Evolutionary conservation across 2,113 vertebrate genomes (phyloP).

Genomic region (Syrrhaptes paradoxus): DNA sequence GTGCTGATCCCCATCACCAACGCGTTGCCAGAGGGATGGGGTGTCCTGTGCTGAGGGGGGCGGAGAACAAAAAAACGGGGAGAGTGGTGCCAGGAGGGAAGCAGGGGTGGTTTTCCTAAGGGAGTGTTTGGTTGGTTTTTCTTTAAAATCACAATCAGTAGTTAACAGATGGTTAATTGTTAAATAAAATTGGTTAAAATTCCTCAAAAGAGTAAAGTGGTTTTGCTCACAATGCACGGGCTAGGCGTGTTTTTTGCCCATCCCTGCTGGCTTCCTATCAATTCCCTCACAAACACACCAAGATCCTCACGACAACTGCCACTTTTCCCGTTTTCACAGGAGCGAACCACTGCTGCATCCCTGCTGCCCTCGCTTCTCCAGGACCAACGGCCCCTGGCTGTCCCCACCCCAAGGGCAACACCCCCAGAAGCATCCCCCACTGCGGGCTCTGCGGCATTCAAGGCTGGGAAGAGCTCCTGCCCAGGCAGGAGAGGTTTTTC

Average conservation of each 20-base stretch:
- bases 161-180: background rate
- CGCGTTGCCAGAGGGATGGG: background rate
- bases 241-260: background rate
- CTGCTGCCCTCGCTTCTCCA: background rate
- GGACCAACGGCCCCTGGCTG: accelerated
- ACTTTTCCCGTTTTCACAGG: accelerated
- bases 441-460: accelerated
- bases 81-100: accelerated
- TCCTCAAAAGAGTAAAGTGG: accelerated
- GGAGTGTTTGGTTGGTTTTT: background rate
- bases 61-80: background rate
- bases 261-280: background rate
- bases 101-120: background rate
- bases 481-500: background rate
- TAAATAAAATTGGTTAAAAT: background rate
- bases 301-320: background rate
- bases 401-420: background rate
- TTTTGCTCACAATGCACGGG: accelerated
- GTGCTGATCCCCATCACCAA: accelerated
- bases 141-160: background rate
- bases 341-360: accelerated
- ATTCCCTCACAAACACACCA: background rate
- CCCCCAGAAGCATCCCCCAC: background rate
- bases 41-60: background rate
- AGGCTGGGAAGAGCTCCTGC: background rate